Evolutionary conservation across 2,888 invertebrate genomes (phyloP), one percentile per base, ranked within the genome.

Genomic region (Papilio protenor): DNA sequence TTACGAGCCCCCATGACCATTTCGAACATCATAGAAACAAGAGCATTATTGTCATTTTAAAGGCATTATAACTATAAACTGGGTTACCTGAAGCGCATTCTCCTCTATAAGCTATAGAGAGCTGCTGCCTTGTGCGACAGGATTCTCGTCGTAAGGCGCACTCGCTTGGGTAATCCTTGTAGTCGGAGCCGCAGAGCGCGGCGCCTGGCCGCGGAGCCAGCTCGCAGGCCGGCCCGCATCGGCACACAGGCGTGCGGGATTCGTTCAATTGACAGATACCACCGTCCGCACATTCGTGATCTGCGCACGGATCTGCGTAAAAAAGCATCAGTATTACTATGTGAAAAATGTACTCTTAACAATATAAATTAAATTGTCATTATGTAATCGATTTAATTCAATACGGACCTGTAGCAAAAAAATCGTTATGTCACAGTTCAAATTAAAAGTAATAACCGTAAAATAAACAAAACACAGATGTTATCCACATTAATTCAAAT

Each of bases 221-320:
- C 75, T 97, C 97, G 86, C 97, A 97, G 73, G 96, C 95, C 82
- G 97, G 97, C 77, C 97, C 97, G 89, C 98, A 98, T 79, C 96
- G 96, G 89, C 98, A 98, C 64, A 96, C 95, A 0, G 98, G 97
- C 82, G 96, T 96, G 70, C 98, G 96, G 75, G 96, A 96, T 83
- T 96, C 96, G 91, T 97, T 97, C 90, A 98, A 94, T 90, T 97
- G 97, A 92, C 98, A 98, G 79, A 98, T 95, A 87, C 98, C 97
- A 49, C 97, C 97, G 82, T 97, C 96, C 47, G 96, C 95, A 91
- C 98, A 98, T 86, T 96, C 95, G 82, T 97, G 95, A 78, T 96
- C 97, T 64, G 96, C 96, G 90, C 98, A 98, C 1, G 98, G 98
- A 96, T 98, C 98, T 98, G 95, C 2, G 27, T 45, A 75, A 14